Conservation (phyloP, 2,113 vertebrate species). For the Xerus inauris region DNA sequence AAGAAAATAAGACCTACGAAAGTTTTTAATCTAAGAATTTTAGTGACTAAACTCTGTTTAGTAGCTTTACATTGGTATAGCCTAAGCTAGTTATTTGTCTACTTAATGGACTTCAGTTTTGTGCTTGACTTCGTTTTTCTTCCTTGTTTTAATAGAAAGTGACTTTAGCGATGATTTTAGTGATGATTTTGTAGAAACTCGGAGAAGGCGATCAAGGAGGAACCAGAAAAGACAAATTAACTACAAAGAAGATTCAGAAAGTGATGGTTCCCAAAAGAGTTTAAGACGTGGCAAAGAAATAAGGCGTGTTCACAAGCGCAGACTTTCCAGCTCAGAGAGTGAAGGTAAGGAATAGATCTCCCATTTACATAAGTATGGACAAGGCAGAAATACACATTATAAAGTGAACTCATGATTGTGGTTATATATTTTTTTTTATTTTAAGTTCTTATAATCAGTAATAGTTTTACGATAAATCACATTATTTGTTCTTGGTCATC, state of each 20-base stretch:
- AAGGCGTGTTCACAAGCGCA: constrained; percentile 89
- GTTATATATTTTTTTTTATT: background rate
- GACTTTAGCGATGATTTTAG: constrained; percentile 92
- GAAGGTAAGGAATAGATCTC: constrained; percentile 88
- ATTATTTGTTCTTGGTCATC: background rate
- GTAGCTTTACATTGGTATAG: constrained; percentile 48
- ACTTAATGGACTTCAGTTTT: constrained; percentile 42
- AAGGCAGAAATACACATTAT: background rate
- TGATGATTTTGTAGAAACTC: constrained; percentile 92
- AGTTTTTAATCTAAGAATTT: constrained; percentile 3
- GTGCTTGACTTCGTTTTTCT: background rate
- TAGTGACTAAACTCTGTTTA: constrained; percentile 19
- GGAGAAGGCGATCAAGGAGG: constrained; percentile 93
- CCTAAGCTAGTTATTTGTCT: background rate
- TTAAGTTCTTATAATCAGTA: background rate
- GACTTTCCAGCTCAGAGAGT: constrained; percentile 95
- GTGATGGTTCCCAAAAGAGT: constrained; percentile 91
- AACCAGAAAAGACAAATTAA: constrained; percentile 96
- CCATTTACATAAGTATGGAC: background rate
- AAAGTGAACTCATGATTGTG: background rate
- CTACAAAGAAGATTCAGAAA: constrained; percentile 98
- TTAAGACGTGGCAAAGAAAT: constrained; percentile 87
- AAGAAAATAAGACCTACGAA: background rate
- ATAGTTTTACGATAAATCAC: background rate
- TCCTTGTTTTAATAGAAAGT: constrained; percentile 86